Base-by-base conservation (phyloP, 2,888 invertebrate species). In the Eutolmus rufibarbis region DNA sequence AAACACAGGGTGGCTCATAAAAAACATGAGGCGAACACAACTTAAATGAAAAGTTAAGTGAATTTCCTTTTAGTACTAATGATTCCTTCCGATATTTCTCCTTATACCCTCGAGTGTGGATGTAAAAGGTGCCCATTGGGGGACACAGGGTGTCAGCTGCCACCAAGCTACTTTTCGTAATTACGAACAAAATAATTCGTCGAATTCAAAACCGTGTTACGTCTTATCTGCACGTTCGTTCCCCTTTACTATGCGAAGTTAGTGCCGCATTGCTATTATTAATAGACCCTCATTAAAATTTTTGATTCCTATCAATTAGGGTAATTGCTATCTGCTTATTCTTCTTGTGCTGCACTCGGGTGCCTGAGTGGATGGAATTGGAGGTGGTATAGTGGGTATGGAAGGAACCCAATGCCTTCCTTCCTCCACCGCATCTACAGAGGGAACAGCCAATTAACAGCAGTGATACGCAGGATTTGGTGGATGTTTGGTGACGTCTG, bases 281-380 rank as follows among this genome's bases (percentile, higher is more conserved):
- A 88, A 88, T 88, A 88, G 88, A 84, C 86, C 56, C 74, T 88
- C 88, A 88, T 88, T 88, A 87, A 88, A 87, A 81, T 87, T 51
- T 57, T 74, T 88, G 88, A 88, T 88, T 87, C 88, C 76, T 78
- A 88, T 88, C 88, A 88, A 88, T 88, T 88, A 88, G 88, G 88
- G 82, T 88, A 88, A 88, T 88, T 88, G 87, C 87, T 87, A 46
- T 46, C 43, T 51, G 34, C 78, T 77, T 74, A 74, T 57, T 34
- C 51, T 34, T 28, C 51, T 34, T 28, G 34, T 74, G 28, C 82
- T 56, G 82, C 31, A 23, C 56, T 40, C 31, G 37, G 28, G 7
- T 34, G 56, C 28, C 51, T 43, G 37, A 23, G 28, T 56, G 14
- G 66, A 46, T 76, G n/a, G 46, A 31, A 51, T 14, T 74, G 28